Percentiles rank a stretch among this genome's conserved stretches.
Conservation (phyloP, 2,797 vertebrate genomes). For the Trachurus trachurus region DNA sequence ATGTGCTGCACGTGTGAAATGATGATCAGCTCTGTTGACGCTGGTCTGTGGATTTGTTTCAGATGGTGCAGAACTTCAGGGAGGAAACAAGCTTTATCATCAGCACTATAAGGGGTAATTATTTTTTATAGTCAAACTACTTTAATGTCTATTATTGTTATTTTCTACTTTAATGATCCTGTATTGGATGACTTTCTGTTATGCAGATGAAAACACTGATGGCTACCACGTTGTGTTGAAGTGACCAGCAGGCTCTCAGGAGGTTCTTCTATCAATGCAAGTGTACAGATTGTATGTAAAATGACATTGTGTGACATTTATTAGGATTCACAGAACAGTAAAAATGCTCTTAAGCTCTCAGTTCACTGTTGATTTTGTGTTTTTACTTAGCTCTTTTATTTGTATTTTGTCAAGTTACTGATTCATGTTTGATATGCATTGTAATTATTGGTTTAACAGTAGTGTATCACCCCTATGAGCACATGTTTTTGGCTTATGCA, state of each 20-base stretch:
- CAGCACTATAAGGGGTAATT: conserved; percentile 91
- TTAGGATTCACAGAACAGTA: neutral
- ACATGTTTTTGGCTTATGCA: neutral
- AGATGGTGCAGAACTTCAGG: conserved; percentile 96
- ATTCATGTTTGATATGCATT: conserved; percentile 30
- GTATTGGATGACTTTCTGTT: conserved; percentile 5
- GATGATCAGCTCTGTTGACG: neutral
- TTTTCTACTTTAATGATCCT: neutral
- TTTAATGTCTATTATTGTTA: neutral
- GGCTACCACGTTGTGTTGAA: conserved; percentile 77
- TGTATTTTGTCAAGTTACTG: conserved; percentile 50
- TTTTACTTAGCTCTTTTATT: conserved; percentile 16
- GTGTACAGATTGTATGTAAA: conserved; percentile 70
- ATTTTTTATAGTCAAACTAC: neutral
- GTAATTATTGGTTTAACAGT: conserved; percentile 36
- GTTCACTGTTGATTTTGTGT: conserved; percentile 27
- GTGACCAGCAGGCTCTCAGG: conserved; percentile 44
- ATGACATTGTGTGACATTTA: conserved; percentile 1
- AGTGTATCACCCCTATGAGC: neutral
- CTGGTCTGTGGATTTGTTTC: conserved; percentile 21
- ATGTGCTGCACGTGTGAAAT: too few species aligned
- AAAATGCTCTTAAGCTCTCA: conserved; percentile 9
- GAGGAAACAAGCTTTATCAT: conserved; percentile 95
- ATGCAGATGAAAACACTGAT: conserved; percentile 72
- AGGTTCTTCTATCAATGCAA: conserved; percentile 15